These are phyloP conservation scores for Megamerina dolium DNA, from an alignment of 2,888 invertebrate species.

Conservation along the genomic window DNA sequence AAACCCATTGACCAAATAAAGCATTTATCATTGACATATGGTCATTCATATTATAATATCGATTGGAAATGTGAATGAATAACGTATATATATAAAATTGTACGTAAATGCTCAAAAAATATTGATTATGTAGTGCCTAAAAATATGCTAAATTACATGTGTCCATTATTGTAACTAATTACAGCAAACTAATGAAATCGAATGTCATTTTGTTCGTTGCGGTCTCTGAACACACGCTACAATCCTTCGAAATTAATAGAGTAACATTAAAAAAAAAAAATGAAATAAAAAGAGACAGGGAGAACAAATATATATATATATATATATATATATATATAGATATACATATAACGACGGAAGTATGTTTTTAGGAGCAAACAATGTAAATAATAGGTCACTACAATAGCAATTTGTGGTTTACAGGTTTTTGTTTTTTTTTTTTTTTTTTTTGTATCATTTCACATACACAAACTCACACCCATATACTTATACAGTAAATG, in stretches of 20 bases:
- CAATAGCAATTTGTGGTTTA: constrained; percentile 15
- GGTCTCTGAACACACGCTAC: not conserved
- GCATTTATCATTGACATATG: no score
- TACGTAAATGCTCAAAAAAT: no score
- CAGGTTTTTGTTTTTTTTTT: not conserved
- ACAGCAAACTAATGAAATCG: not conserved
- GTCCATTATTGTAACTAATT: no score
- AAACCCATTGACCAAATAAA: no score
- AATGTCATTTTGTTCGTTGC: constrained; percentile 1
- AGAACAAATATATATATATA: not conserved
- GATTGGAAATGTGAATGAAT: no score
- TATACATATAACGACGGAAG: not conserved
- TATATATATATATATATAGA: not conserved
- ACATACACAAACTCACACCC: not conserved
- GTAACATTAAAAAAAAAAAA: no score
- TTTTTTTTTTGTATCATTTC: no score
- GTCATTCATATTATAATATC: no score
- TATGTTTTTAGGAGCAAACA: no score
- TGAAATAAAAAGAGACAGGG: not conserved
- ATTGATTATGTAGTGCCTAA: no score
- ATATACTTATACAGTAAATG: not conserved
- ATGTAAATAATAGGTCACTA: constrained; percentile 13
- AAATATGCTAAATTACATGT: no score
- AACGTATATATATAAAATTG: no score
- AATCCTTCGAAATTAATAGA: not conserved